These are phyloP conservation scores for Noctua janthina DNA, from an alignment of 2,888 invertebrate species.

Conservation along the genomic window DNA sequence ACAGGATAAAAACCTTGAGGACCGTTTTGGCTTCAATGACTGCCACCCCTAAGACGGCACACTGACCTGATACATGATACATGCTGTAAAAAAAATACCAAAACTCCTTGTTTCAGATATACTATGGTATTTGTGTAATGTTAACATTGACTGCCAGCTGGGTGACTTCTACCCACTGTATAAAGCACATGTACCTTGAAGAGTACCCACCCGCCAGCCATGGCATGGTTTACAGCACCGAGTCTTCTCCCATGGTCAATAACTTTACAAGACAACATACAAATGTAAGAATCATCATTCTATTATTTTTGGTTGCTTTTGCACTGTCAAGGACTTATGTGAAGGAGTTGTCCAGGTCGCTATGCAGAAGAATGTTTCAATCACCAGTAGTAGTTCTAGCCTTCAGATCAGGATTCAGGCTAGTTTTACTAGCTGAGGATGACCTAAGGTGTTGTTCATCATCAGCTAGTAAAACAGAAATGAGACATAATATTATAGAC, in stretches of 20 bases:
- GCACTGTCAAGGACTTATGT: background rate
- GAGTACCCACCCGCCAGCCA: constrained; percentile 81
- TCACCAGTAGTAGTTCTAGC: background rate
- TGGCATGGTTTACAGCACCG: constrained; percentile 86
- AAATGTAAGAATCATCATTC: constrained; percentile 76
- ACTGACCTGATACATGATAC: no score
- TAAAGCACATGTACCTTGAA: constrained; percentile 95
- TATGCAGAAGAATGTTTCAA: background rate
- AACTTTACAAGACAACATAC: constrained; percentile 81
- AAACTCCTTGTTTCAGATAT: constrained; percentile 91
- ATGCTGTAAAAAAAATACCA: background rate
- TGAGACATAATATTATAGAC: no score
- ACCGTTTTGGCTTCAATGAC: background rate
- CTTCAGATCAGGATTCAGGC: background rate
- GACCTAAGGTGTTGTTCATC: background rate
- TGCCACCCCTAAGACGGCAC: no score
- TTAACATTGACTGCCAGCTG: constrained; percentile 96
- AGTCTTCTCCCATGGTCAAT: constrained; percentile 76
- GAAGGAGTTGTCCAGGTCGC: background rate
- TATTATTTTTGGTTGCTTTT: background rate
- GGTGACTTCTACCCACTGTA: constrained; percentile 98
- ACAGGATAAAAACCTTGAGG: background rate
- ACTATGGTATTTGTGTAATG: constrained; percentile 96
- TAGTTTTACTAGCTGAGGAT: background rate
- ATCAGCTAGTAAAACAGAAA: background rate